Percentiles rank a stretch among this genome's conserved stretches.
These are phyloP conservation scores for Panopea generosa DNA, from an alignment of 2,888 invertebrate species.

Conservation along the genomic window DNA sequence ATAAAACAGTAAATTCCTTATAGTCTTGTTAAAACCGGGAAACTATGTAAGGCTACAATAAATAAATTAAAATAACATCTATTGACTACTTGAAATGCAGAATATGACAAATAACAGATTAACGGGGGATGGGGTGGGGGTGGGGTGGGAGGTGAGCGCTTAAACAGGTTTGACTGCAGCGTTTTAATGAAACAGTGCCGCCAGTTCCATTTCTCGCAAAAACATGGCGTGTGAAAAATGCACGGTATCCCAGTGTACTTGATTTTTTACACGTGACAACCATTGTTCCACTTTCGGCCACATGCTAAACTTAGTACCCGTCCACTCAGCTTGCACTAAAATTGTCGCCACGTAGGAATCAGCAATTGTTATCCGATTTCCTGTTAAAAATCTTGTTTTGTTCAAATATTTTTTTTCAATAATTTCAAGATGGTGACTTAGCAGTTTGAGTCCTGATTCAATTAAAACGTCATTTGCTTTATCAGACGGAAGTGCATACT, in stretches of 20 bases:
- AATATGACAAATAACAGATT: too few species aligned
- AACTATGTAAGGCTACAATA: too few species aligned
- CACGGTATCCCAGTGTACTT: constrained; percentile 78
- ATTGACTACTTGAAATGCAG: too few species aligned
- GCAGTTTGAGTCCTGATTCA: constrained; percentile 73
- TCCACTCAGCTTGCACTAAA: constrained; percentile 77
- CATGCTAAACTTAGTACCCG: constrained; percentile 76
- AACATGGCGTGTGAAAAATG: constrained; percentile 74
- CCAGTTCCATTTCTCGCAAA: constrained; percentile 71
- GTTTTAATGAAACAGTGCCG: constrained; percentile 46
- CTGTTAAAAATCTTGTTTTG: constrained; percentile 71
- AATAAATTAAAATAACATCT: too few species aligned
- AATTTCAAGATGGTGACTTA: constrained; percentile 73
- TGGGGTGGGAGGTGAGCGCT: too few species aligned
- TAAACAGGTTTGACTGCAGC: too few species aligned
- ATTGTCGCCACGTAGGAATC: constrained; percentile 76
- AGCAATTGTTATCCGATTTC: constrained; percentile 74
- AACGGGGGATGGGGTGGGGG: too few species aligned
- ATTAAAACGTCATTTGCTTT: constrained; percentile 75
- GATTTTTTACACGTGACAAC: constrained; percentile 72
- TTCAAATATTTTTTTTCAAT: constrained; percentile 76
- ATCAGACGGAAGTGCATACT: constrained; percentile 72
- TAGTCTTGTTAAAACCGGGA: too few species aligned
- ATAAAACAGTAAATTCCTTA: too few species aligned
- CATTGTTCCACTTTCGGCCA: constrained; percentile 78